Evolutionary conservation across 2,113 vertebrate genomes (phyloP), one percentile per base, ranked within the genome.

Genomic region (Dicentrarchus labrax): DNA sequence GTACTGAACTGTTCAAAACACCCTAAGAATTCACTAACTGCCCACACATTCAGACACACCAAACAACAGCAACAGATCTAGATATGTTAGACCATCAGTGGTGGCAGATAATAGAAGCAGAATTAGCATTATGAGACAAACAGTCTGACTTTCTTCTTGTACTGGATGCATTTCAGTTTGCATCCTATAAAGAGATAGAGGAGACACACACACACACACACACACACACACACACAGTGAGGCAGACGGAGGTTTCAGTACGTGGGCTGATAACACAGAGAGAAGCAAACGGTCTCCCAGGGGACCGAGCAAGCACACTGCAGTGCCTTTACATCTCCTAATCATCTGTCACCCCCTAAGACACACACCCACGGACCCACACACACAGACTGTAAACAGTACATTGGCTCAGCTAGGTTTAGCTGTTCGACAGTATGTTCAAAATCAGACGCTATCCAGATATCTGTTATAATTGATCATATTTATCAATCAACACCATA

Each of bases 341-440:
- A 89, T 89, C 80, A 77, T 85, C 76, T 77, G 84, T 89, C 87
- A 86, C 74, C 54, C 62, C 41, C 9, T 12, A 54, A 73, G 60
- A 77, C 22, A 71, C 64, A 59, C 76, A 66, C 47, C 43, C 43
- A 73, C 68, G 19, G 43, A 74, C 60, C 21, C 65, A 64, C 53
- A 68, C 45, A 12, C 72, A 71, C 69, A 45, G 48, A 43, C 30
- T 57, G 22, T 36, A 72, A 6, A 76, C 48, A 59, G 70, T 8
- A n/a, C 47, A 41, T 8, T 15, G 0, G 19, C 50, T 69, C 48
- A 9, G 24, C 43, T 24, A 0, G 3, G 47, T 54, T 51, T 38
- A 62, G 70, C 66, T 50, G 38, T 21, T 21, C 59, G n/a, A 12
- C 39, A 30, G 47, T n/a, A 43, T 38, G 24, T 50, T 70, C 3